Evolutionary conservation across 2,113 vertebrate genomes (phyloP), one percentile per base, ranked within the genome.

Genomic region (Dolichallabes microphthalmus): DNA sequence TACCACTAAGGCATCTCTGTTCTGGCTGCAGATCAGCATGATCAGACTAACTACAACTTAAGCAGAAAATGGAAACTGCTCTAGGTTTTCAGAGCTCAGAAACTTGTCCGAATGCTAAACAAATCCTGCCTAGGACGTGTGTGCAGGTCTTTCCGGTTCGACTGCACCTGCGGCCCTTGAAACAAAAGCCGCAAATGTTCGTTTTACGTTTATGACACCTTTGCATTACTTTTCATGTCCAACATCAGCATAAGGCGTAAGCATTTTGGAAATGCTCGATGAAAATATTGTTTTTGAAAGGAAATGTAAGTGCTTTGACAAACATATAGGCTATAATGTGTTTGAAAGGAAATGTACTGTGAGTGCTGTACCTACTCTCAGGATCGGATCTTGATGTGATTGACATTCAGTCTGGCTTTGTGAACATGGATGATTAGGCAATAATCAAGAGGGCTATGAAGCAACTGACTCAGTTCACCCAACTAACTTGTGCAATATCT

Each of bases 91-190:
- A 19, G 71, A n/a, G 22, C 39, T 27, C 30, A 76, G 45, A 9
- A 50, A 75, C 57, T 25, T 58, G 35, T 20, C 71, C 27, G 57
- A 64, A 57, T 27, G 57, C 27, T 27, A 66, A 85, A 81, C 27
- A 58, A 75, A 85, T 45, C 39, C 45, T 75, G 61, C 35, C 25
- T 25, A 71, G n/a, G 79, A 71, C 57, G 32, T 80, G 35, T 71
- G 73, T 89, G 89, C 93, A 94, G 93, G 94, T 94, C 91, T 92
- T 93, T 92, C 94, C 92, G 91, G 94, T 95, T 92, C 86, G 88
- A 92, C 93, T 64, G 89, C 91, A 86, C 79, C 61, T 80, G 84
- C 73, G 84, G 66, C 84, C 50, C 81, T 80, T 81, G 89, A 88
- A 90, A 90, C 85, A 88, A 88, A 88, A 58, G 35, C 57, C 76